Percentiles rank a stretch among this genome's conserved stretches.
These are phyloP conservation scores for Amphimallon solstitiale DNA, from an alignment of 2,888 invertebrate species.

Conservation along the genomic window DNA sequence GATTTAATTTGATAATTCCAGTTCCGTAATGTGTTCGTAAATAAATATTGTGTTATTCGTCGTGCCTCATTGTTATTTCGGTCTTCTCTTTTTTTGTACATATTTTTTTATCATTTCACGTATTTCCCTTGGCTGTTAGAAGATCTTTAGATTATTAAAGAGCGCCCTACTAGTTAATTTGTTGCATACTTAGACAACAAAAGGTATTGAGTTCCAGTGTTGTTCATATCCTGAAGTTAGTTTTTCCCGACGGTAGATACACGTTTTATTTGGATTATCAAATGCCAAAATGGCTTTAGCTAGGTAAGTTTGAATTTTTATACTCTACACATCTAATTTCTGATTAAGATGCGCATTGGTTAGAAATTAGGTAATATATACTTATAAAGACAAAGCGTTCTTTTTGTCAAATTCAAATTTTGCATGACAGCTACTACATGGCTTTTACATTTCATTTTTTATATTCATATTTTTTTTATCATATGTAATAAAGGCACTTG, in stretches of 20 bases:
- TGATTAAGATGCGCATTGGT: not conserved
- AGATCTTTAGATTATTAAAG: not conserved
- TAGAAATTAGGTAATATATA: not conserved
- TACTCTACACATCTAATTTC: too few species aligned
- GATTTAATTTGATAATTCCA: constrained; percentile 29
- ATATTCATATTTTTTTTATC: not conserved
- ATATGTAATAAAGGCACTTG: constrained; percentile 5
- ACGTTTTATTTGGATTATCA: constrained; percentile 56
- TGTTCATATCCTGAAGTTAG: not conserved
- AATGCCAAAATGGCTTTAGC: constrained; percentile 76
- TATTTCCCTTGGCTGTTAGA: not conserved
- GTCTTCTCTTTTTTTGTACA: too few species aligned
- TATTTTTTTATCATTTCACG: too few species aligned
- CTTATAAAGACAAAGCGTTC: too few species aligned
- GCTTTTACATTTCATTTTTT: not conserved
- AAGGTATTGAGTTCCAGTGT: constrained; percentile 7
- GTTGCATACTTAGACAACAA: not conserved
- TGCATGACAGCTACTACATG: not conserved
- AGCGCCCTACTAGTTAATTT: not conserved
- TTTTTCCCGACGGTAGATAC: not conserved
- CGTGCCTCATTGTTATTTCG: too few species aligned
- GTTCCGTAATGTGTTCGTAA: constrained; percentile 32
- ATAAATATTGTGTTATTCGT: constrained; percentile 24
- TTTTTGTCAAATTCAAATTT: too few species aligned
- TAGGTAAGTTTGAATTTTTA: constrained; percentile 65